phyloP scores from a whole-genome alignment of 2,113 vertebrate species.

The Alosa alosa region DNA sequence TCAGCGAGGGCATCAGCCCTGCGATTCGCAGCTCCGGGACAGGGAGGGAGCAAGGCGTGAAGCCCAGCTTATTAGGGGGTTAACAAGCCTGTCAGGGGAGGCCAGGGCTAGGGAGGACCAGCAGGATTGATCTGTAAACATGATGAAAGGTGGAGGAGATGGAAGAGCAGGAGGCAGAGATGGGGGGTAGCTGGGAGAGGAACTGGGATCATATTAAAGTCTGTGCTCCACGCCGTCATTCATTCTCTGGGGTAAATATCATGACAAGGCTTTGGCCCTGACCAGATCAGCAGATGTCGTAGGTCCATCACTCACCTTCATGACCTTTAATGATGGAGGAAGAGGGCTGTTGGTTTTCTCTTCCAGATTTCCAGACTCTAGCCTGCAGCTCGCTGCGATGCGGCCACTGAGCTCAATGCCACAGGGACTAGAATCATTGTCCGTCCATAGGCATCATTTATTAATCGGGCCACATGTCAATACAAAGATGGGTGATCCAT shows the following conservation, averaged over 20 bases:
- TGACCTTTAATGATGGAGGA: not conserved
- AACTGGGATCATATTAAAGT: not conserved
- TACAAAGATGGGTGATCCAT: not conserved
- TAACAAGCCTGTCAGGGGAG: not conserved
- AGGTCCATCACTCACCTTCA: not conserved
- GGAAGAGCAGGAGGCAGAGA: not conserved
- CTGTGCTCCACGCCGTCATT: not conserved
- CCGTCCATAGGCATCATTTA: not conserved
- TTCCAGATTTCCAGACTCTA: not conserved
- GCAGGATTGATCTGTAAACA: not conserved
- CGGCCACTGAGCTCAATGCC: not conserved
- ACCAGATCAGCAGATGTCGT: not conserved
- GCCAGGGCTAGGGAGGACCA: not conserved
- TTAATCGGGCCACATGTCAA: not conserved
- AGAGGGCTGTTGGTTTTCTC: not conserved
- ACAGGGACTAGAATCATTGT: not conserved
- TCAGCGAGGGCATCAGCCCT: not conserved
- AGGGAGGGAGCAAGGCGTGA: not conserved
- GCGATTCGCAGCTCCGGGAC: not conserved
- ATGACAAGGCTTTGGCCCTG: not conserved
- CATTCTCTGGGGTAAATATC: not conserved
- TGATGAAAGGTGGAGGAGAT: not conserved
- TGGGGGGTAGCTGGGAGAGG: not conserved
- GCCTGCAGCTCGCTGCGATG: not conserved
- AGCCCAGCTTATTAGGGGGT: not conserved